Conservation (phyloP, 2,113 vertebrate genomes). For the Gallinago undulata region DNA sequence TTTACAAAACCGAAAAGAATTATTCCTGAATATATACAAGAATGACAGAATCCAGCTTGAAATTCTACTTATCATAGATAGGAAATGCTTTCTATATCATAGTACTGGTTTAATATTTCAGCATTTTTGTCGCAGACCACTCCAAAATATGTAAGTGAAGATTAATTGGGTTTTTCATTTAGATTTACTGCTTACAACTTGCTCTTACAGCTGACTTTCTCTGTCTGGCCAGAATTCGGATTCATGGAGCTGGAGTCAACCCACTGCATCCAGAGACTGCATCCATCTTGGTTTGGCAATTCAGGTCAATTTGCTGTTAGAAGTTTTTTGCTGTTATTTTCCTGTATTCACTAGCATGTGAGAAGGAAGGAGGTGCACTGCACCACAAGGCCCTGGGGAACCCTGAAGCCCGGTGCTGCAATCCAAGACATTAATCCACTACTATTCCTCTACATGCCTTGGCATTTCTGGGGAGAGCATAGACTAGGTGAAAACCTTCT, state of each 20-base stretch:
- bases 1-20: not conserved
- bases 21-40: not conserved
- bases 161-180: not conserved
- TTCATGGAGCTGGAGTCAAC: not conserved
- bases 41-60: not conserved
- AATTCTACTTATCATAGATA: not conserved
- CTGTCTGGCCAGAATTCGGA: not conserved
- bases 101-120: not conserved
- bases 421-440: not conserved
- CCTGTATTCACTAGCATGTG: not conserved
- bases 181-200: not conserved
- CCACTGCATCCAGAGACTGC: not conserved
- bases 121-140: not conserved
- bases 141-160: not conserved
- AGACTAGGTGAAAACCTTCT: not conserved
- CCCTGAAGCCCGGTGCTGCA: not conserved
- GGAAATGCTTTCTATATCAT: not conserved
- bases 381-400: not conserved
- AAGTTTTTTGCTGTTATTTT: not conserved
- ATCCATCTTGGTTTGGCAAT: not conserved
- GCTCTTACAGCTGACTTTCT: not conserved
- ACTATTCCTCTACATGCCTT: not conserved
- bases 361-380: not conserved
- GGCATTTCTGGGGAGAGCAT: not conserved
- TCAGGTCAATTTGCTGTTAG: not conserved